These are phyloP conservation scores for Melikaiella ostensackeni DNA, from an alignment of 2,888 invertebrate species.

Conservation along the genomic window DNA sequence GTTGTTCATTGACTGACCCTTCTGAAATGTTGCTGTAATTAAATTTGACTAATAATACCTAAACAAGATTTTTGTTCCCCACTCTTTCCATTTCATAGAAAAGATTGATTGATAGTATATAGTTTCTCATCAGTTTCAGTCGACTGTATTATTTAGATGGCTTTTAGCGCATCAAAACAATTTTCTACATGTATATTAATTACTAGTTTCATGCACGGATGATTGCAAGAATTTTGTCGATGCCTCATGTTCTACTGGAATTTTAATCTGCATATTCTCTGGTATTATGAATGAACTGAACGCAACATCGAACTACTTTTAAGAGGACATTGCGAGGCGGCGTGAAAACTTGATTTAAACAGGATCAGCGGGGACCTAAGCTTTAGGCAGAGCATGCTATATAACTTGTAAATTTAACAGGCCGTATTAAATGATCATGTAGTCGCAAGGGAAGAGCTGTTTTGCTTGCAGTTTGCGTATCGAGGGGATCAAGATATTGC, in stretches of 20 bases:
- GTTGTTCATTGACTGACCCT: too few relatives aligned
- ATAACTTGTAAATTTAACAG: conserved; percentile 32
- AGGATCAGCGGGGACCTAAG: not conserved
- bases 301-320: conserved; percentile 5
- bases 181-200: conserved; percentile 4
- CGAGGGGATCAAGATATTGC: conserved; percentile 30
- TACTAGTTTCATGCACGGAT: not conserved
- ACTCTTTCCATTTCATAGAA: too few relatives aligned
- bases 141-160: not conserved
- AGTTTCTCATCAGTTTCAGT: too few relatives aligned
- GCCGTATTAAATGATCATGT: conserved; percentile 10
- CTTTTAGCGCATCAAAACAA: not conserved
- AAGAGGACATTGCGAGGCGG: not conserved
- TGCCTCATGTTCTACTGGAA: not conserved
- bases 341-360: conserved; percentile 16
- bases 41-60: too few relatives aligned
- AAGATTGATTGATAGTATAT: too few relatives aligned
- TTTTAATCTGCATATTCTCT: conserved; percentile 27
- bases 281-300: conserved; percentile 18
- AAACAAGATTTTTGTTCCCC: too few relatives aligned
- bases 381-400: not conserved
- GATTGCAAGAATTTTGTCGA: conserved; percentile 4
- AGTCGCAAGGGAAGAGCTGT: conserved; percentile 21
- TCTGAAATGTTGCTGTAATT: too few relatives aligned
- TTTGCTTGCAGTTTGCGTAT: conserved; percentile 33